Evolutionary conservation across 2,888 invertebrate species (phyloP).

Genomic region (Muscina levida): DNA sequence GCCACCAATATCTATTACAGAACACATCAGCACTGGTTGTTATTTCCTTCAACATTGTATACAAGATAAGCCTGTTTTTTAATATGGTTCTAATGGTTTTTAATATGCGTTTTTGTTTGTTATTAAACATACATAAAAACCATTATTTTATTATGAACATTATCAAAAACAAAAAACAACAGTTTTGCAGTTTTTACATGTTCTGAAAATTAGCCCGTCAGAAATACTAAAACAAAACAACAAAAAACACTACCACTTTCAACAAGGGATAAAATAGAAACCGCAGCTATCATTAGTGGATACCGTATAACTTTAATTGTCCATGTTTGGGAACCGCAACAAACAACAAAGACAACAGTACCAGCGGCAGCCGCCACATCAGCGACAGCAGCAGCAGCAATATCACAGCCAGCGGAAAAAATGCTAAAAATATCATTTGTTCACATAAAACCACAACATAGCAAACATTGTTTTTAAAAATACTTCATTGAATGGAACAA

Average conservation of each 20-base stretch:
- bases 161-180: background rate
- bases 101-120: too few species aligned
- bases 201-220: slow-evolving; percentile 9
- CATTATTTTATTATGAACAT: background rate
- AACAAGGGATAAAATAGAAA: slow-evolving; percentile 43
- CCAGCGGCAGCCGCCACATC: slow-evolving; percentile 23
- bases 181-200: slow-evolving; percentile 7
- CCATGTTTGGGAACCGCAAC: slow-evolving; percentile 29
- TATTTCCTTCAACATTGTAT: too few species aligned
- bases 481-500: slow-evolving; percentile 58
- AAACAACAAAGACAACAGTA: slow-evolving; percentile 32
- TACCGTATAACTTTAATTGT: slow-evolving; percentile 50
- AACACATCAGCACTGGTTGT: too few species aligned
- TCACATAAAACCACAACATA: slow-evolving; percentile 61
- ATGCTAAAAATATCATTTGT: slow-evolving; percentile 58
- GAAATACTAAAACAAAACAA: background rate
- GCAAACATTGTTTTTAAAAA: slow-evolving; percentile 64
- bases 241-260: too few species aligned
- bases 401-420: slow-evolving; percentile 40
- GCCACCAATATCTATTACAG: too few species aligned
- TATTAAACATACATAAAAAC: too few species aligned
- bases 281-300: slow-evolving; percentile 59
- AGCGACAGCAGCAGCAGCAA: too few species aligned
- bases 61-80: too few species aligned
- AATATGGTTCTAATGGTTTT: too few species aligned